Conservation (phyloP, 2,113 vertebrate species). For the Passer domesticus region DNA sequence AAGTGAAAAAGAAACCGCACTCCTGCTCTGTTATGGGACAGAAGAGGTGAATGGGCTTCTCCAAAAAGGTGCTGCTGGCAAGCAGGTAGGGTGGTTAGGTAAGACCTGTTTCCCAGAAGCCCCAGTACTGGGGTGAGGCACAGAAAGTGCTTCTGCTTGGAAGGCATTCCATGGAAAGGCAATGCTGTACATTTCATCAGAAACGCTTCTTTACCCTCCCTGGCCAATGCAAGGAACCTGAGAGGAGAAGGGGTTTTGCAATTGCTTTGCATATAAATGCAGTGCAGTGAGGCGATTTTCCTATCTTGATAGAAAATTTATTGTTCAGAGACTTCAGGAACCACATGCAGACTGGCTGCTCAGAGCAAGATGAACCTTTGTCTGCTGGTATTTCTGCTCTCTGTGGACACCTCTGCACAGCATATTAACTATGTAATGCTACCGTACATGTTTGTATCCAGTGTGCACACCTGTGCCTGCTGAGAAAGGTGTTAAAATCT, state of each 20-base stretch:
- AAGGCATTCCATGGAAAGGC: not conserved
- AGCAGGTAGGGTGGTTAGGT: not conserved
- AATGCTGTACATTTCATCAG: not conserved
- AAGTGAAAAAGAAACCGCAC: not conserved
- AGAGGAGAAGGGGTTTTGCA: not conserved
- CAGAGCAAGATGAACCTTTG: not conserved
- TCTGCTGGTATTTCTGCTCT: slow-evolving; percentile 9
- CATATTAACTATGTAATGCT: not conserved
- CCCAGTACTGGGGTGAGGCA: not conserved
- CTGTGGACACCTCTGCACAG: not conserved
- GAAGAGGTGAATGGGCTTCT: not conserved
- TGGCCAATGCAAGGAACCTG: not conserved
- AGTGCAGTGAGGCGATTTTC: not conserved
- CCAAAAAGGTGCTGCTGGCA: not conserved
- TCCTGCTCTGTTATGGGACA: not conserved
- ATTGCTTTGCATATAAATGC: not conserved
- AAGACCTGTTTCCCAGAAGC: not conserved
- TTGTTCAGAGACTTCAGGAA: not conserved
- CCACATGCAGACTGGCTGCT: not conserved
- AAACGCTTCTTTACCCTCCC: not conserved
- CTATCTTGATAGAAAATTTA: not conserved
- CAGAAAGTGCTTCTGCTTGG: not conserved
- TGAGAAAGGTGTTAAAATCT: not conserved
- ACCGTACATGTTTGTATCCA: not conserved
- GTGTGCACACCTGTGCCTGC: not conserved